Conservation (phyloP, 2,797 vertebrate genomes). For the Phataginus tetradactyla region DNA sequence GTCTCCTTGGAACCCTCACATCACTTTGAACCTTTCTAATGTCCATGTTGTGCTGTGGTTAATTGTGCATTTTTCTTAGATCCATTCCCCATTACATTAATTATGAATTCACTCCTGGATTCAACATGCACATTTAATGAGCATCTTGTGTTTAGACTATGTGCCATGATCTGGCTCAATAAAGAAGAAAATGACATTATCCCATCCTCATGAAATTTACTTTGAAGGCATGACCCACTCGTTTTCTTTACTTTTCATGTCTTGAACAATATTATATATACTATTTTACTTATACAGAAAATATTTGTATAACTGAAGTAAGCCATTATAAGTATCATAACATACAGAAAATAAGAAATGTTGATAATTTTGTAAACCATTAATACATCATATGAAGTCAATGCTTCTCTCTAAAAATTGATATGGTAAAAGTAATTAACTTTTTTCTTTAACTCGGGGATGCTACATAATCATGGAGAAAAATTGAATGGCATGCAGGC, state of each 20-base stretch:
- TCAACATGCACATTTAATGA: background rate
- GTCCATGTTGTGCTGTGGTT: background rate
- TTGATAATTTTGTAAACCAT: background rate
- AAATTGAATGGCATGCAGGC: background rate
- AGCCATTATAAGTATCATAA: background rate
- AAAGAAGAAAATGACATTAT: background rate
- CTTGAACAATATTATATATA: background rate
- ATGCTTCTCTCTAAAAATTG: background rate
- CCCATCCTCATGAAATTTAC: background rate
- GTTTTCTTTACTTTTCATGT: background rate
- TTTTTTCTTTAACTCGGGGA: background rate
- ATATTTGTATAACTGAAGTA: background rate
- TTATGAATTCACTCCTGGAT: background rate
- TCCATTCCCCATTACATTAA: background rate
- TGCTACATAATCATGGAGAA: background rate
- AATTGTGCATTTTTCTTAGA: background rate
- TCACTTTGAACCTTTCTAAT: background rate
- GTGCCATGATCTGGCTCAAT: background rate
- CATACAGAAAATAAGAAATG: background rate
- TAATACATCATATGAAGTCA: background rate
- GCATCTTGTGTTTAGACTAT: background rate
- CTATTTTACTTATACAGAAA: background rate
- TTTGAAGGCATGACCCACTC: background rate
- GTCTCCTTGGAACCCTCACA: background rate
- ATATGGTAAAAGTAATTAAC: slow-evolving; percentile 16